Evolutionary conservation across 2,113 vertebrate genomes (phyloP).

Genomic region (Ranitomeya imitator): DNA sequence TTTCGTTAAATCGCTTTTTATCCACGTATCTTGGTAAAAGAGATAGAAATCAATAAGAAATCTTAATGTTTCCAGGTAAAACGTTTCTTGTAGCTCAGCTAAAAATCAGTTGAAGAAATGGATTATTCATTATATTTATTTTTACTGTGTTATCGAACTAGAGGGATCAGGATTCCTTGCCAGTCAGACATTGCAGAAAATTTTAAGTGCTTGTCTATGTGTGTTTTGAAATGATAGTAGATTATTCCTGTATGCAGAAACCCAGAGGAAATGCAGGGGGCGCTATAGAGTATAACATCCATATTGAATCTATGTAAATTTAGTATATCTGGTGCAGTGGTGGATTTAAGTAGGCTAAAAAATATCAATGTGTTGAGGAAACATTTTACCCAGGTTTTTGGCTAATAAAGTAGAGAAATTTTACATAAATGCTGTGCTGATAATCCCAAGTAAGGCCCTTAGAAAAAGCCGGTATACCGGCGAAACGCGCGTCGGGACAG

Average conservation of each 20-base stretch:
- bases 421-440: too few relatives aligned
- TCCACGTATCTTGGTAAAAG: constrained; percentile 15
- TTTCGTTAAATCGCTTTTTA: constrained; percentile 8
- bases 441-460: too few relatives aligned
- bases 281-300: not conserved
- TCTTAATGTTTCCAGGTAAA: constrained; percentile 16
- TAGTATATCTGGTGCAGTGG: not conserved
- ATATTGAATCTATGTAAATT: not conserved
- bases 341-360: too few relatives aligned
- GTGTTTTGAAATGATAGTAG: not conserved
- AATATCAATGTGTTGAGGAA: too few relatives aligned
- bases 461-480: too few relatives aligned
- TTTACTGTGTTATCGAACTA: not conserved
- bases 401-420: too few relatives aligned
- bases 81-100: not conserved
- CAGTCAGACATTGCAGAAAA: not conserved
- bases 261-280: not conserved
- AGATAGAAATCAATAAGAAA: constrained; percentile 32
- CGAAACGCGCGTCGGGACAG: too few relatives aligned
- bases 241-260: not conserved
- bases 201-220: not conserved
- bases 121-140: not conserved
- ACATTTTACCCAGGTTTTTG: too few relatives aligned
- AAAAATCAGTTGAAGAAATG: constrained; percentile 1
- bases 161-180: not conserved